A percentile compares a stretch with the other conserved stretches of the same genome.
Evolutionary conservation across 2,113 vertebrate genomes (phyloP).

Genomic region (Sorex araneus): DNA sequence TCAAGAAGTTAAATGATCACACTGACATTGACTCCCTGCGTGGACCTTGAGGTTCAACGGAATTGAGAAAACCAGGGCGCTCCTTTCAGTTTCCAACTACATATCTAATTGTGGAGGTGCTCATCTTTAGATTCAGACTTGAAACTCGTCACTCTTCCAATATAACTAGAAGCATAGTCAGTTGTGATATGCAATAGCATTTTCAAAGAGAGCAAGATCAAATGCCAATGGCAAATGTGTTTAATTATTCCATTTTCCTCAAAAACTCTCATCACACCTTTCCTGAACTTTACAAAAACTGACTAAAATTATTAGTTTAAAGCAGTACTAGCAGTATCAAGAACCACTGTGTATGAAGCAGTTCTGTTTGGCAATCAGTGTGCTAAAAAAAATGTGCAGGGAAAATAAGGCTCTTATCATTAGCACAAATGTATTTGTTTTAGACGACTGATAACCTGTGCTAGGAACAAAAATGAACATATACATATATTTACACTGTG

Average conservation of each 20-base stretch:
- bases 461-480: slow-evolving; percentile 70
- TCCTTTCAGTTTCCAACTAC: slow-evolving; percentile 41
- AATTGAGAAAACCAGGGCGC: slow-evolving; percentile 42
- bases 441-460: slow-evolving; percentile 49
- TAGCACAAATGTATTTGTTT: slow-evolving; percentile 42
- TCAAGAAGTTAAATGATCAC: slow-evolving; percentile 55
- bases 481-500: slow-evolving; percentile 74
- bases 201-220: slow-evolving; percentile 84
- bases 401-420: background rate
- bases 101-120: slow-evolving; percentile 20
- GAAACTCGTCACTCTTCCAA: slow-evolving; percentile 40
- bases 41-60: background rate
- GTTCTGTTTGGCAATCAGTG: background rate
- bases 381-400: background rate
- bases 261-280: slow-evolving; percentile 55
- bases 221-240: slow-evolving; percentile 77
- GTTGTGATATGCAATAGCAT: slow-evolving; percentile 70
- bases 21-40: background rate
- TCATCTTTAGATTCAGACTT: slow-evolving; percentile 8
- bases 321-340: slow-evolving; percentile 40
- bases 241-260: slow-evolving; percentile 73
- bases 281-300: slow-evolving; percentile 36
- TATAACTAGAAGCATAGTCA: slow-evolving; percentile 68
- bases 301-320: slow-evolving; percentile 63
- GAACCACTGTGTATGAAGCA: background rate